Conservation (phyloP, 1,140 invertebrate genomes). For the Lepidostoma basale region DNA sequence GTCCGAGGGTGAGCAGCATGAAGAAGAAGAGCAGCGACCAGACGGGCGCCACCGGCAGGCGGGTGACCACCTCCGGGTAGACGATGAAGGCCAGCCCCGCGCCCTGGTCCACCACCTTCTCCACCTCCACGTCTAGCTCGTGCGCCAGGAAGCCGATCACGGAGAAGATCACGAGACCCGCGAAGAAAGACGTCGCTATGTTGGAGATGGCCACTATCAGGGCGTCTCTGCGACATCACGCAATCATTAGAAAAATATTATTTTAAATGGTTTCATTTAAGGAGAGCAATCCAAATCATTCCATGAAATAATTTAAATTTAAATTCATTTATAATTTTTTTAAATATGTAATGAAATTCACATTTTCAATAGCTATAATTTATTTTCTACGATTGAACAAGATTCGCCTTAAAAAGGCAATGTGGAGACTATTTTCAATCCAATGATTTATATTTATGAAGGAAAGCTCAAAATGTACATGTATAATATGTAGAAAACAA, state of each 20-base stretch:
- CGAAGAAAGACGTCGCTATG: conserved; percentile 78
- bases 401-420: no score
- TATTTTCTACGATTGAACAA: no score
- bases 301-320: no score
- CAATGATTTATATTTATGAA: no score
- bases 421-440: no score
- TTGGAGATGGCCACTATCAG: conserved; percentile 79
- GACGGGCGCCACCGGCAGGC: conserved; percentile 78
- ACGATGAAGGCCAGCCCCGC: conserved; percentile 85
- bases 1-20: conserved; percentile 77
- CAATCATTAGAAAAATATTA: not conserved
- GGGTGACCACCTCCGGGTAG: conserved; percentile 84
- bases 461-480: no score
- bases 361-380: no score
- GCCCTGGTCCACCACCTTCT: conserved; percentile 75
- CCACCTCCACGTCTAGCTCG: conserved; percentile 72
- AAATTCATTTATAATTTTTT: no score
- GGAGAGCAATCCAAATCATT: no score
- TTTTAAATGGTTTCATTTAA: not conserved
- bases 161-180: conserved; percentile 79
- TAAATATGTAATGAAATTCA: no score
- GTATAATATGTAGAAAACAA: no score
- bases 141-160: conserved; percentile 80
- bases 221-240: conserved; percentile 70
- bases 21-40: conserved; percentile 89